Percentiles rank a stretch among this genome's conserved stretches.
These are phyloP conservation scores for Heliconius aoede DNA, from an alignment of 2,888 invertebrate species.

Conservation along the genomic window DNA sequence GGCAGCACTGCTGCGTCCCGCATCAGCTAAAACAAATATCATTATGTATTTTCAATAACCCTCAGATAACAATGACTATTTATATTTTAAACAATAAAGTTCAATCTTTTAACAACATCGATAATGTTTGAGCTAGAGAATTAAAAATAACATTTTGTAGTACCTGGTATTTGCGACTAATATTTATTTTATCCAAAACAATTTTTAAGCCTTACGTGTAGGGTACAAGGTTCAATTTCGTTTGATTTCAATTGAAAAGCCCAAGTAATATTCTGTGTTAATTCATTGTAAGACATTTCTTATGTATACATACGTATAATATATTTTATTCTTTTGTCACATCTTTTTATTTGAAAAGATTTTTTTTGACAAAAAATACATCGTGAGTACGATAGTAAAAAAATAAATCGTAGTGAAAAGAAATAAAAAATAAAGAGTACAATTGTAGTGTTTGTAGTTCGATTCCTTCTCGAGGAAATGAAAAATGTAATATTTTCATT, in stretches of 20 bases:
- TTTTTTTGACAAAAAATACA: background rate
- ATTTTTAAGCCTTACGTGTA: background rate
- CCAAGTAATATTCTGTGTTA: background rate
- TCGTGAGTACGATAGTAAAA: background rate
- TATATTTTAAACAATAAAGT: conserved; percentile 1
- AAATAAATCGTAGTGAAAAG: background rate
- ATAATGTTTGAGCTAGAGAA: conserved; percentile 25
- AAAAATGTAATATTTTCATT: too few species aligned
- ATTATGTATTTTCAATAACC: background rate
- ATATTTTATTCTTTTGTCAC: conserved; percentile 5
- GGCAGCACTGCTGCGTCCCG: background rate
- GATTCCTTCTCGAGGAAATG: too few species aligned
- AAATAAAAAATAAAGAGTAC: background rate
- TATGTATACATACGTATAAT: background rate
- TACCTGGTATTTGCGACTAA: background rate
- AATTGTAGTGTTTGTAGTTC: too few species aligned
- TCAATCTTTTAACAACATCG: conserved; percentile 15
- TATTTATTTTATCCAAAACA: background rate
- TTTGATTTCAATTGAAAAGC: background rate
- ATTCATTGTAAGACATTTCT: conserved; percentile 11
- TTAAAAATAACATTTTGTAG: conserved; percentile 25
- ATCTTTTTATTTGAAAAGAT: background rate
- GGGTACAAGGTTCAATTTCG: background rate
- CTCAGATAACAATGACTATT: background rate
- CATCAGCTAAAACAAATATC: background rate